phyloP scores from a whole-genome alignment of 2,113 vertebrate genomes.

The Passer montanus region DNA sequence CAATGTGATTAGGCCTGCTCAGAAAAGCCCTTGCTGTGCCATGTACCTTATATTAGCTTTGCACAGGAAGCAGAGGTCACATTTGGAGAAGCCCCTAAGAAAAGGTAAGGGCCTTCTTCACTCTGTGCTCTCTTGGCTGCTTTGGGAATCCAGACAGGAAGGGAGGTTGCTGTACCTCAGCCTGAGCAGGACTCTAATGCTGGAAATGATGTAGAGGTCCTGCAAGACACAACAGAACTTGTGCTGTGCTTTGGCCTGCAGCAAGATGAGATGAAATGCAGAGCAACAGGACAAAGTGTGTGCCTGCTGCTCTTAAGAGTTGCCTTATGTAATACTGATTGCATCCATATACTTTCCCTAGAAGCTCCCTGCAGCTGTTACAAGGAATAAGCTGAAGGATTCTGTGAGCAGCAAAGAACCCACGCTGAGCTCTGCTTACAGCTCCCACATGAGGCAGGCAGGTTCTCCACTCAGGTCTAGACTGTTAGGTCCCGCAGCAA shows the following conservation, averaged over 20 bases:
- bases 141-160: neutral
- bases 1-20: neutral
- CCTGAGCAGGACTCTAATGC: neutral
- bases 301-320: neutral
- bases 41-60: neutral
- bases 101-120: neutral
- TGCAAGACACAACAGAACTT: neutral
- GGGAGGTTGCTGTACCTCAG: neutral
- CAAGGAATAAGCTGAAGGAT: neutral
- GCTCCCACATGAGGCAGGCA: neutral
- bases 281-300: neutral
- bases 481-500: neutral
- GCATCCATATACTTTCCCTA: neutral
- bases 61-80: neutral
- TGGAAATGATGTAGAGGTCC: neutral
- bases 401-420: neutral
- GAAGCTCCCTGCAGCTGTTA: neutral
- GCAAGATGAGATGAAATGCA: neutral
- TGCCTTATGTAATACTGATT: neutral
- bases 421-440: neutral
- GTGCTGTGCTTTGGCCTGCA: neutral
- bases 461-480: neutral
- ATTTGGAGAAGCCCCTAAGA: neutral
- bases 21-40: neutral
- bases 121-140: neutral